Conservation (phyloP, 1,140 invertebrate genomes). For the Wasmannia auropunctata region DNA sequence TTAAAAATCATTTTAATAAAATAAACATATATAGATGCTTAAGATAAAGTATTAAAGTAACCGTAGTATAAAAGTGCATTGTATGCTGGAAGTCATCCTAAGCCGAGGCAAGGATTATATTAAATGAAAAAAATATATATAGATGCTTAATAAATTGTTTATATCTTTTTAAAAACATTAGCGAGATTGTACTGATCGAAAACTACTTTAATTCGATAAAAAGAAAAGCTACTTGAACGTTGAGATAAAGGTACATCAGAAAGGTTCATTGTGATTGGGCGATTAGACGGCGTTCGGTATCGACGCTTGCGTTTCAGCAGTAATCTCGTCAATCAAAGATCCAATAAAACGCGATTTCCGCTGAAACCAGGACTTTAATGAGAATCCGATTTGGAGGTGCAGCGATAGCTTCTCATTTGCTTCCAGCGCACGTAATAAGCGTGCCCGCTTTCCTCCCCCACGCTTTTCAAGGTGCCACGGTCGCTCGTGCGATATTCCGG, state of each 20-base stretch:
- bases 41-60: too few relatives aligned
- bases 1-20: not conserved
- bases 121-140: not conserved
- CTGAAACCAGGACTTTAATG: constrained; percentile 55
- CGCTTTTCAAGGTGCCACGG: constrained; percentile 12
- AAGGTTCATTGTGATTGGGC: constrained; percentile 15
- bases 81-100: too few relatives aligned
- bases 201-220: constrained; percentile 17
- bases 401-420: constrained; percentile 53
- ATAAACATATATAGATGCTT: not conserved
- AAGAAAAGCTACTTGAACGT: not conserved
- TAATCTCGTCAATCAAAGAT: constrained; percentile 60
- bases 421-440: constrained; percentile 70
- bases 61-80: too few relatives aligned
- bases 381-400: constrained; percentile 59
- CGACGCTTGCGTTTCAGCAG: constrained; percentile 36
- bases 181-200: not conserved
- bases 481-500: constrained; percentile 55
- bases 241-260: not conserved
- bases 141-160: not conserved
- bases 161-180: not conserved
- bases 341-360: constrained; percentile 60
- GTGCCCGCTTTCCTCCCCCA: constrained; percentile 20
- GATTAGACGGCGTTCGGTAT: constrained; percentile 49
- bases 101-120: too few relatives aligned